Base-by-base conservation (phyloP, 1,140 invertebrate species). In the Orchestia grillus region DNA sequence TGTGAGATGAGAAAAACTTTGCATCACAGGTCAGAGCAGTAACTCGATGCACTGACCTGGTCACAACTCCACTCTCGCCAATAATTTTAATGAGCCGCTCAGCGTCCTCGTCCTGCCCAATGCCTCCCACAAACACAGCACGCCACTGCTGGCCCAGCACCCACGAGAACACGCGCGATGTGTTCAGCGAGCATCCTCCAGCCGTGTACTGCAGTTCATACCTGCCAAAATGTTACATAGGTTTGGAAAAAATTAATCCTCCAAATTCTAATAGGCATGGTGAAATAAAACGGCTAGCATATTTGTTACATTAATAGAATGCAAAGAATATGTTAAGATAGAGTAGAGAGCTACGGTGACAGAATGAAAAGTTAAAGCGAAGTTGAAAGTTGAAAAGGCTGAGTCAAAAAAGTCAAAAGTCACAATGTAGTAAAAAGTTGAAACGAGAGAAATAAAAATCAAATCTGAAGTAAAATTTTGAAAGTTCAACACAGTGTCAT, bases 181-280 rank as follows among this genome's bases (percentile, higher is more conserved):
- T 95, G 91, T 96, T 96, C 42, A 96, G 53, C 44, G 96, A 41
- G 47, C 96, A 96, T n/a, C 96, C 96, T 36, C 96, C 96, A 57
- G 96, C 90, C n/a, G 96, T 95, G 57, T 53, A 95, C 53, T 95
- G 44, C 28, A 96, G 57, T 42, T 57, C 47, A 43, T 96, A 53
- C 90, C 96, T 96, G 44, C 44, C 53, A 95, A 41, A 41, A 40
- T 53, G 47, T 53, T 53, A 53, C 47, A 53, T 53, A 19, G 47
- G 47, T 41, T 53, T 53, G 28, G 62, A 53, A 95, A 45, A n/a
- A 53, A 53, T 19, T 53, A 53, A 53, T 19, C 6, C 6, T 53
- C 6, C 6, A 91, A 91, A 91, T 6, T 91, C 90, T 91, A 91
- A 44, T 91, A 23, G 23, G 19, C 19, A 8, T n/a, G n/a, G n/a